Evolutionary conservation across 2,113 vertebrate genomes (phyloP).

Genomic region (Siniperca chuatsi): DNA sequence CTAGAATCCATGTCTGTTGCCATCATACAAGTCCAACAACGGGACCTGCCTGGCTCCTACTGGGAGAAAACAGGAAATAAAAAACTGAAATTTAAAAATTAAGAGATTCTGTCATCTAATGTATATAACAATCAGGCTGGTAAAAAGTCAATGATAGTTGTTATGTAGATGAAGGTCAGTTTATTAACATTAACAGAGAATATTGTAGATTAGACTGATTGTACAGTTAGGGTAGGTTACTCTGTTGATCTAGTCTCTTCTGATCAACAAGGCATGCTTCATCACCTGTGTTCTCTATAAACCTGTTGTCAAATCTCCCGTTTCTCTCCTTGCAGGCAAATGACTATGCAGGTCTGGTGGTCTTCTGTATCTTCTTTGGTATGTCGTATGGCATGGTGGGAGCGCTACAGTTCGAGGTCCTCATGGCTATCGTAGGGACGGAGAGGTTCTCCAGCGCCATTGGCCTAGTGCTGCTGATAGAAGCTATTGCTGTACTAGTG

Average conservation of each 20-base stretch:
- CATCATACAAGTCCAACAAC: not conserved
- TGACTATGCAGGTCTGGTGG: conserved; percentile 87
- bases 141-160: not conserved
- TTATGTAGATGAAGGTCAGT: not conserved
- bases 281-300: not conserved
- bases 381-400: conserved; percentile 97
- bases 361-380: conserved; percentile 95
- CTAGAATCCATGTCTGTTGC: not conserved
- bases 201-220: not conserved
- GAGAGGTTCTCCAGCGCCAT: conserved; percentile 94
- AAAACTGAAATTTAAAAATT: not conserved
- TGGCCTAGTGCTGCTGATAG: conserved; percentile 91
- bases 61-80: not conserved
- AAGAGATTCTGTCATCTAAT: not conserved
- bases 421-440: conserved; percentile 94
- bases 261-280: not conserved
- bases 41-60: not conserved
- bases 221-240: not conserved
- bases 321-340: conserved; percentile 38
- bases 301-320: not conserved
- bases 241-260: not conserved
- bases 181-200: not conserved
- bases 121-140: not conserved
- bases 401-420: conserved; percentile 95
- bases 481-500: conserved; percentile 92